These are phyloP conservation scores for Armadillidium nasatum DNA, from an alignment of 1,140 invertebrate species.

Conservation along the genomic window DNA sequence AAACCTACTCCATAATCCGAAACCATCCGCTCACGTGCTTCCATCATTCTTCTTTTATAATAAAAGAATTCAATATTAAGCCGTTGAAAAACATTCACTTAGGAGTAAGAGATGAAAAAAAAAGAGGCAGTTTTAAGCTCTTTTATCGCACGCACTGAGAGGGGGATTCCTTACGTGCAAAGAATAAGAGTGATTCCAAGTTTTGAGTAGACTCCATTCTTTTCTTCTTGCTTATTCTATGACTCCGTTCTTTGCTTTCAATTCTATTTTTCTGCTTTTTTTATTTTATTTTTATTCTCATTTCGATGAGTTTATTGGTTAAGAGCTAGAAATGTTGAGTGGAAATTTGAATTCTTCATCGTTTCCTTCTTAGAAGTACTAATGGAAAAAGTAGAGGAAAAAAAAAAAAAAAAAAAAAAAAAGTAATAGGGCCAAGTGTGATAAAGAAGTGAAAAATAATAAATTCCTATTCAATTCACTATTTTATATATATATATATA, in stretches of 20 bases:
- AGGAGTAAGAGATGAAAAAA: not conserved
- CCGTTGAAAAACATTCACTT: slow-evolving; percentile 3
- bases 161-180: not conserved
- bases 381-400: not conserved
- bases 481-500: too few relatives aligned
- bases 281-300: too few relatives aligned
- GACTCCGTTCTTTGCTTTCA: not conserved
- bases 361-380: not conserved
- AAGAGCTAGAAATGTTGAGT: not conserved
- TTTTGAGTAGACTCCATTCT: not conserved
- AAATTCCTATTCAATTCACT: too few relatives aligned
- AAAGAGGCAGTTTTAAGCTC: not conserved
- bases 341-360: slow-evolving; percentile 4
- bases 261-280: too few relatives aligned
- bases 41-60: not conserved
- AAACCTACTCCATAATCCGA: too few relatives aligned
- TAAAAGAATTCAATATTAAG: slow-evolving; percentile 12
- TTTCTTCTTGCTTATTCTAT: not conserved
- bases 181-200: not conserved
- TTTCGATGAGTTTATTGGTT: too few relatives aligned
- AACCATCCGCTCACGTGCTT: not conserved
- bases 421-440: not conserved
- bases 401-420: not conserved
- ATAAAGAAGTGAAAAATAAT: not conserved
- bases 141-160: not conserved